Base-by-base conservation (phyloP, 2,888 invertebrate species). In the Chloromyia formosa region DNA sequence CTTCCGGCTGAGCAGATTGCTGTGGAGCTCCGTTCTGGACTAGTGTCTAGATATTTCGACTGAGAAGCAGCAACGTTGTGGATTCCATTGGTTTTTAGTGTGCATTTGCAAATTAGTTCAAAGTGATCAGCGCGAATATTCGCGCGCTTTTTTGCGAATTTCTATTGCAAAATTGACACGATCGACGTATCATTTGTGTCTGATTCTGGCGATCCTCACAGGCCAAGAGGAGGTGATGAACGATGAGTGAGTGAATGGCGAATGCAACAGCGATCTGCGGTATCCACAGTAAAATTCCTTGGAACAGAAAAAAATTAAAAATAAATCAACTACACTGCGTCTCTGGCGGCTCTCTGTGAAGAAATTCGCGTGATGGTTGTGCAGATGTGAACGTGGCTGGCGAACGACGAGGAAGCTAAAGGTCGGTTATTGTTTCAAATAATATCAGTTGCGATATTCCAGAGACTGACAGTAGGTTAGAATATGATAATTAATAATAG, bases 171-270 rank as follows among this genome's bases (percentile, higher is more conserved):
- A 64, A 22, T 1, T 20, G 45, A 45, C 16, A 35, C 61, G 61
- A 35, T 61, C 35, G 61, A 14, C 61, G 64, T 42, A 61, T 64
- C n/a, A n/a, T n/a, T 53, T 66, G 49, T 49, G 49, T n/a, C n/a
- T 49, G 66, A 66, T 35, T 35, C 27, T 4, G 27, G 27, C 27
- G 27, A 35, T 35, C 27, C 27, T 66, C 40, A 18, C 45, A 23
- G 14, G 20, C 64, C 64, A 45, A 45, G 14, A 20, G 45, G 23
- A 18, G 45, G 45, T 64, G 64, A 45, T 10, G 27, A 45, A 64
- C 64, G 45, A 42, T 42, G 54, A 54, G 16, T 54, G 64, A 66
- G 66, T 49, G 66, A 66, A 45, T 66, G 64, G 45, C 49, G 45
- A 66, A 66, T 66, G 66, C 66, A 66, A 49, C 66, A 49, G 20